Evolutionary conservation across 2,113 vertebrate genomes (phyloP).

Genomic region (Clarias magur): DNA sequence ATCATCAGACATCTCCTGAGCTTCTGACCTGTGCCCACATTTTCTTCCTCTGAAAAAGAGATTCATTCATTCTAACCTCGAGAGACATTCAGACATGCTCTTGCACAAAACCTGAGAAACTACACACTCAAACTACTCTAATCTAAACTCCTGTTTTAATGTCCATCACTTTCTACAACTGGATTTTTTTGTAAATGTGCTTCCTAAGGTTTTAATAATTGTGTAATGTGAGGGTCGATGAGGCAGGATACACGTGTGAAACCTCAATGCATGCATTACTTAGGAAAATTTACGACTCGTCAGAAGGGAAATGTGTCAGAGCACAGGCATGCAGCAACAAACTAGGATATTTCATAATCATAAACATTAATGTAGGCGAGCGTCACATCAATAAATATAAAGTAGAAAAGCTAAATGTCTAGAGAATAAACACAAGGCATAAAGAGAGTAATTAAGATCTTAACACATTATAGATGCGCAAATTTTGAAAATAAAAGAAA

Average conservation of each 20-base stretch:
- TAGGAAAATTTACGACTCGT: neutral
- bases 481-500: no score
- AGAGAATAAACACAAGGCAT: neutral
- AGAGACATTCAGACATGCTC: neutral
- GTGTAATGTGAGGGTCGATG: neutral
- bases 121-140: neutral
- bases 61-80: neutral
- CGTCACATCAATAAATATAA: neutral
- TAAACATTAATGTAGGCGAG: neutral
- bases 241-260: neutral
- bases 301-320: neutral
- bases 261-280: neutral
- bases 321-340: neutral
- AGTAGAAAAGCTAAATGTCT: neutral
- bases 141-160: neutral
- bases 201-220: neutral
- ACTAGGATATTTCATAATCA: slow-evolving; percentile 1
- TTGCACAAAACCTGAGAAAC: neutral
- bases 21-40: neutral
- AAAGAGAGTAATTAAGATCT: neutral
- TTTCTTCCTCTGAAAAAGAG: neutral
- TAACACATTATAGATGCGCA: neutral
- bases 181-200: neutral
- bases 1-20: neutral
- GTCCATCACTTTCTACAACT: neutral